Evolutionary conservation across 2,888 invertebrate genomes (phyloP).

Genomic region (Luperina nickerlii): DNA sequence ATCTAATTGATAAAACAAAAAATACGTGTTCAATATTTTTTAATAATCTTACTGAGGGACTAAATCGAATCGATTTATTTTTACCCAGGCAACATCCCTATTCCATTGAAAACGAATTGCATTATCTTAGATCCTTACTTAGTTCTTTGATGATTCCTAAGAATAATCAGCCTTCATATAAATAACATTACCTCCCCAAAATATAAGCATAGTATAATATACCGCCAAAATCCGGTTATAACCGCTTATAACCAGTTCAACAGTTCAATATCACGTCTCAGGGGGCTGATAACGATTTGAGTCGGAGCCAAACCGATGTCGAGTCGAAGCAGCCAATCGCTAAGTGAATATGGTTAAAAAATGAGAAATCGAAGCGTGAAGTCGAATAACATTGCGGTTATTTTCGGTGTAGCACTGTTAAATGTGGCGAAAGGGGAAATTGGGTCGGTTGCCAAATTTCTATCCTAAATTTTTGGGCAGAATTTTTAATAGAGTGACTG

Average conservation of each 20-base stretch:
- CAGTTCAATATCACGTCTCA: slow-evolving; percentile 63
- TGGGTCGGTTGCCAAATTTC: slow-evolving; percentile 17
- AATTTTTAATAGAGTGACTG: background rate
- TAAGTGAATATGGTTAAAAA: slow-evolving; percentile 63
- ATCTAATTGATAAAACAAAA: too few species aligned
- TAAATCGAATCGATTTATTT: too few species aligned
- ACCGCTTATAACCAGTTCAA: slow-evolving; percentile 46
- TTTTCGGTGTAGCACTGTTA: slow-evolving; percentile 20
- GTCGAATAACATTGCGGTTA: slow-evolving; percentile 34
- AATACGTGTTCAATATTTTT: too few species aligned
- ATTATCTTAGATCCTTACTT: background rate
- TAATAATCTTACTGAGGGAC: too few species aligned
- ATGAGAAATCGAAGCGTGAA: slow-evolving; percentile 44
- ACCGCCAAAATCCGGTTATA: slow-evolving; percentile 33
- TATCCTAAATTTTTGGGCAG: background rate
- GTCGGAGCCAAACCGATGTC: slow-evolving; percentile 60
- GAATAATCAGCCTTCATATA: background rate
- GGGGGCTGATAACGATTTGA: slow-evolving; percentile 65
- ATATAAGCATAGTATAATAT: slow-evolving; percentile 5
- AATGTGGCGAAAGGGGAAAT: slow-evolving; percentile 9
- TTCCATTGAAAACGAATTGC: too few species aligned
- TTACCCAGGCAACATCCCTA: too few species aligned
- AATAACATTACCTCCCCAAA: slow-evolving; percentile 7
- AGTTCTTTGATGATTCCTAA: background rate
- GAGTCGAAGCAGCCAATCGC: slow-evolving; percentile 50